Evolutionary conservation across 2,888 invertebrate species (phyloP).

Genomic region (Pollenia labialis): DNA sequence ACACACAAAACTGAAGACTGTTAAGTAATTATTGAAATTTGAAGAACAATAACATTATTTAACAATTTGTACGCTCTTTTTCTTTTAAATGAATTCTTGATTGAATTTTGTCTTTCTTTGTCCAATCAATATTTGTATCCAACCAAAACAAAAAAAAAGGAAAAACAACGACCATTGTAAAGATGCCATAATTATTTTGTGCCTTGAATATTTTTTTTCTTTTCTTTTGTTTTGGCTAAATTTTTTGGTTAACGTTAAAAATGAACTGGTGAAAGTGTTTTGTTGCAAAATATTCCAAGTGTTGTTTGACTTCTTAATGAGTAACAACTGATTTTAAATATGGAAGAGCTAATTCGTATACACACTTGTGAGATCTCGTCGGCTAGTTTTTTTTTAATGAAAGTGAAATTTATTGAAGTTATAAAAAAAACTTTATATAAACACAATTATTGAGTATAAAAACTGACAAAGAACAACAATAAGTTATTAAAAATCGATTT

Average conservation of each 20-base stretch:
- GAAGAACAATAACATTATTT: slow-evolving; percentile 39
- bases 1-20: background rate
- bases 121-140: background rate
- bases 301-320: slow-evolving; percentile 70
- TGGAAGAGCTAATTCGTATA: slow-evolving; percentile 56
- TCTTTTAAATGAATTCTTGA: background rate
- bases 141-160: background rate
- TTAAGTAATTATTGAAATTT: background rate
- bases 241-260: slow-evolving; percentile 41
- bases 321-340: slow-evolving; percentile 56
- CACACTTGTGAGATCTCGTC: slow-evolving; percentile 37
- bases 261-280: slow-evolving; percentile 65
- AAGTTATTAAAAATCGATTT: background rate
- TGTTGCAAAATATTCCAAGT: slow-evolving; percentile 60
- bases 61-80: slow-evolving; percentile 3
- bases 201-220: slow-evolving; percentile 11
- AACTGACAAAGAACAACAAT: slow-evolving; percentile 1
- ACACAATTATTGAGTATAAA: background rate
- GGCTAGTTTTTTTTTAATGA: slow-evolving; percentile 29
- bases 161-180: background rate
- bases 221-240: slow-evolving; percentile 44
- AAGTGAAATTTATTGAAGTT: slow-evolving; percentile 55
- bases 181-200: slow-evolving; percentile 51
- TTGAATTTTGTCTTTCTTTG: slow-evolving; percentile 15
- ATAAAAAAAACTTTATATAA: background rate